phyloP scores from a whole-genome alignment of 2,888 invertebrate species.

The Netelia inedita region DNA sequence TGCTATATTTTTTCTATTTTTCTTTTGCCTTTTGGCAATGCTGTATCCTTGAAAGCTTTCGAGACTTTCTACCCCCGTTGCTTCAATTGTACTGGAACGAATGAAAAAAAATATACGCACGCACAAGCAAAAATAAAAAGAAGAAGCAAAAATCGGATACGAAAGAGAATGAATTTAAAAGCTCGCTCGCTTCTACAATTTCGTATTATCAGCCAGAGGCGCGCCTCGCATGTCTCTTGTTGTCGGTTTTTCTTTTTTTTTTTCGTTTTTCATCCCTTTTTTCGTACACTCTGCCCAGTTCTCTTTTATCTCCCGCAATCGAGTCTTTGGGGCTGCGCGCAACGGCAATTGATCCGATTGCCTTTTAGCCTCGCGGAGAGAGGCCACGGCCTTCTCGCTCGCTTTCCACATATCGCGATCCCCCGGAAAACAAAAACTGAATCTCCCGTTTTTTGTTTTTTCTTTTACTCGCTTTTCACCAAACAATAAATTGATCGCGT shows the following conservation, averaged over 20 bases:
- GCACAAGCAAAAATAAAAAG: not conserved
- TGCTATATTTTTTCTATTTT: not conserved
- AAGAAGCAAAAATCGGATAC: constrained; percentile 31
- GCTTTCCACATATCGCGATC: constrained; percentile 7
- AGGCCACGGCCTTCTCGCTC: not conserved
- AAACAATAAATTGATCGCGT: constrained; percentile 62
- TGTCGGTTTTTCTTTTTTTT: constrained; percentile 28
- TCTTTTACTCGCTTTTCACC: constrained; percentile 50
- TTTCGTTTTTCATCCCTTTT: constrained; percentile 13
- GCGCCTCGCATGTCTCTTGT: constrained; percentile 44
- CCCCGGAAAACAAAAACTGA: constrained; percentile 18
- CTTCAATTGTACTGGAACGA: not conserved
- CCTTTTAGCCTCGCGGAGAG: constrained; percentile 53
- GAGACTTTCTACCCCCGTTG: not conserved
- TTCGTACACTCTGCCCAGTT: constrained; percentile 34
- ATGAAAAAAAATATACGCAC: not conserved
- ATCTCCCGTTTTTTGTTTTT: not conserved
- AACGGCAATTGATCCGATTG: constrained; percentile 61
- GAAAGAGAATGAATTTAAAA: constrained; percentile 56
- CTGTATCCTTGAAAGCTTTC: not conserved
- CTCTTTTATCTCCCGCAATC: constrained; percentile 59
- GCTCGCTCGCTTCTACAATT: constrained; percentile 34
- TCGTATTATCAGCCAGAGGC: constrained; percentile 59
- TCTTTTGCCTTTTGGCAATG: not conserved
- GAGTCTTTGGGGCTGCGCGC: constrained; percentile 47